Base-by-base conservation (phyloP, 2,113 vertebrate genomes). In the Onychostoma macrolepis region DNA sequence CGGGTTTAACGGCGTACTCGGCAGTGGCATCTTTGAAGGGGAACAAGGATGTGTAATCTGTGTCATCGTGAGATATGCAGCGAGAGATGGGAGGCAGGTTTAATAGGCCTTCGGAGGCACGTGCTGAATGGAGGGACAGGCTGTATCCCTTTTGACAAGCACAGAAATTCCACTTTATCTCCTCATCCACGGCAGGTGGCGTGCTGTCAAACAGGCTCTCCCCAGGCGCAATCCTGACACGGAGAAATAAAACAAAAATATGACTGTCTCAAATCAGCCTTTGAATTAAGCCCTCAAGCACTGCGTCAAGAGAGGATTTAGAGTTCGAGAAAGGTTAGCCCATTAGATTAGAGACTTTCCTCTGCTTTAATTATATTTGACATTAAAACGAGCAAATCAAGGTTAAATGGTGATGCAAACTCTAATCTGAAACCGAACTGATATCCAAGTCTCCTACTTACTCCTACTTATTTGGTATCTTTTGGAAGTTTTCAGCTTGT, bases 121-220 rank as follows among this genome's bases (percentile, higher is more conserved):
- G 92, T 67, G 33, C 2, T 0, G 71, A 0, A 0, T 91, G 71
- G 15, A 90, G 26, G 36, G 94, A 85, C 36, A 88, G 50, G 12
- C 72, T 80, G 75, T 80, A 91, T 17, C 67, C 85, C 80, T 88
- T 92, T 15, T 89, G 90, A 87, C 95, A 97, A 65, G 82, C 89
- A 87, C 95, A 96, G 91, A 95, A 96, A 21, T 92, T 89, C 84
- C 86, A 89, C 84, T 92, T 87, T 61, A 90, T 67, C 88, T 91
- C 75, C 74, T 90, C 88, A 0, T 90, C 83, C 2, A 78, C 88
- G 80, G 75, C 80, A 5, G 85, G 85, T 11, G 92, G 91, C 15
- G 74, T 92, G 88, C 85, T 95, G 89, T 96, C 94, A 92, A 97
- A 97, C 78, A 96, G 92, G 90, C 95, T 97, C 89, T 94, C 93